These are phyloP conservation scores for Myotis yumanensis DNA, from an alignment of 2,113 vertebrate genomes.

Conservation along the genomic window DNA sequence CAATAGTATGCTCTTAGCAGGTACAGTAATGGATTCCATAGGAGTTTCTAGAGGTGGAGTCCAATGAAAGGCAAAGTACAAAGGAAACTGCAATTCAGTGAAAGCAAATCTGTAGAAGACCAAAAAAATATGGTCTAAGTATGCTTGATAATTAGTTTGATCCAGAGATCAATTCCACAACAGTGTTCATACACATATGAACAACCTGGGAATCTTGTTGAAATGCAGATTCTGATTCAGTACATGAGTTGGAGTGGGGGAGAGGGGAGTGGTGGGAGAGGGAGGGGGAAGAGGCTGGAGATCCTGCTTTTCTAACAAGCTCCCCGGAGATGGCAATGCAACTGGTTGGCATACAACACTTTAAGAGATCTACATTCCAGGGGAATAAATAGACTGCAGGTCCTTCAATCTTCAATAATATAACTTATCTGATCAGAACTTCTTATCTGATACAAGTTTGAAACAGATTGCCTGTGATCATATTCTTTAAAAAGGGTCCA, in stretches of 20 bases:
- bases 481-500: background rate
- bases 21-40: background rate
- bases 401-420: background rate
- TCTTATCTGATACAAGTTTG: background rate
- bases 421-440: background rate
- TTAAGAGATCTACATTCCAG: background rate
- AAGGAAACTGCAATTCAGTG: background rate
- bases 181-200: background rate
- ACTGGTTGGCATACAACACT: background rate
- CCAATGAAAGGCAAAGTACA: background rate
- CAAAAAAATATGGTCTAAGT: background rate
- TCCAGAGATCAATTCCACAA: background rate
- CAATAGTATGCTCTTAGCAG: background rate
- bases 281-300: background rate
- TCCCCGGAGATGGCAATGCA: background rate
- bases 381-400: background rate
- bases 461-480: background rate
- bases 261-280: too few relatives aligned
- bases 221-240: background rate
- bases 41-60: background rate
- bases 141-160: background rate
- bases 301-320: background rate
- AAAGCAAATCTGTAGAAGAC: background rate
- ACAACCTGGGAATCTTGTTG: background rate
- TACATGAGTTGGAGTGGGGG: too few relatives aligned